Evolutionary conservation across 2,797 vertebrate species (phyloP).

Genomic region (Tachyglossus aculeatus): DNA sequence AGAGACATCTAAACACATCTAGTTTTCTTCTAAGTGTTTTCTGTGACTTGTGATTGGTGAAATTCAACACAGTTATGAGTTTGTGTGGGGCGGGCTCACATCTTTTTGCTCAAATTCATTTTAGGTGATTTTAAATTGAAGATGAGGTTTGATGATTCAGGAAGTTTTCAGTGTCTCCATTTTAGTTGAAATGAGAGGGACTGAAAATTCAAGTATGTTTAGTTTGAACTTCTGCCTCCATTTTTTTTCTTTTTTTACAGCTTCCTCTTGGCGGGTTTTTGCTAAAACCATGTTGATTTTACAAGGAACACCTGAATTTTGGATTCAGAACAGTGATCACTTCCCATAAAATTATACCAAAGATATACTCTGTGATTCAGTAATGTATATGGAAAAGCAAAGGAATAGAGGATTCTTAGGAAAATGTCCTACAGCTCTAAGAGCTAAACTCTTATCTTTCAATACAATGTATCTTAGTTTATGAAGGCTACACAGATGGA

Average conservation of each 20-base stretch:
- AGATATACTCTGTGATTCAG: no score
- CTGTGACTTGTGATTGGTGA: not conserved
- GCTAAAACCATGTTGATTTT: not conserved
- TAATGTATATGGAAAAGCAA: not conserved
- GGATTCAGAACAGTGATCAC: not conserved
- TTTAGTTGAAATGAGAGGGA: not conserved
- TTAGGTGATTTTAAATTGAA: conserved; percentile 28
- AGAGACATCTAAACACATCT: not conserved
- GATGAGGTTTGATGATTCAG: conserved; percentile 4
- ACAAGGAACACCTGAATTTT: not conserved
- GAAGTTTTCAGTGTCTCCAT: not conserved
- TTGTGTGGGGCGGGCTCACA: not conserved
- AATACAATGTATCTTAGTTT: not conserved
- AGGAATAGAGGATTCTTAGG: not conserved
- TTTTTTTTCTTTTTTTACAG: not conserved
- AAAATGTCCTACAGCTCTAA: not conserved
- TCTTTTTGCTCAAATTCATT: conserved; percentile 15
- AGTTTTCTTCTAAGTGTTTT: not conserved
- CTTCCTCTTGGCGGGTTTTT: not conserved
- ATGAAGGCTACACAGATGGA: not conserved
- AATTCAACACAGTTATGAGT: conserved; percentile 12
- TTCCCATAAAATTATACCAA: not conserved
- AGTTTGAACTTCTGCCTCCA: not conserved
- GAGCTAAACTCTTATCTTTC: not conserved
- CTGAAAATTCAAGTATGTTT: conserved; percentile 14